Conservation (phyloP, 2,113 vertebrate genomes). For the Hydropotes inermis region DNA sequence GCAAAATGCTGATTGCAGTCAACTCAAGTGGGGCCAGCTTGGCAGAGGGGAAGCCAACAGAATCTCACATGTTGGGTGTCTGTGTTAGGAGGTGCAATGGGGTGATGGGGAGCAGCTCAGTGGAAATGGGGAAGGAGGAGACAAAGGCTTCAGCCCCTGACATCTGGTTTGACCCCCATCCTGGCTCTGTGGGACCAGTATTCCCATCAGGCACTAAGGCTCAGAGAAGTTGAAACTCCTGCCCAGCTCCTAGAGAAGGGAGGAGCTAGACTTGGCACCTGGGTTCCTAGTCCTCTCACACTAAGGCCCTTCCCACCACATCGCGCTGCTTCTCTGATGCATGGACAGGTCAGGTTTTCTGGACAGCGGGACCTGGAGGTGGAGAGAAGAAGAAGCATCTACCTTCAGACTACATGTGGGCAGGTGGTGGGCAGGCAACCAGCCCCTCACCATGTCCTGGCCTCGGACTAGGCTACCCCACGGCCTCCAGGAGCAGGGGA, state of each 20-base stretch:
- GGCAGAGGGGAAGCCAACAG: not conserved
- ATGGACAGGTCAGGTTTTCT: not conserved
- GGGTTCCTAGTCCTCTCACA: not conserved
- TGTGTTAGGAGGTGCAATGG: not conserved
- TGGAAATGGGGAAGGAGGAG: not conserved
- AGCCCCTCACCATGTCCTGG: too few species aligned
- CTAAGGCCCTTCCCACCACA: not conserved
- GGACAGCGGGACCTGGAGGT: not conserved
- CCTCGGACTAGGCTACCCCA: not conserved
- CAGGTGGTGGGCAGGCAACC: not conserved
- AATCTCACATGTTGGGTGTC: not conserved
- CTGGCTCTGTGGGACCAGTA: not conserved
- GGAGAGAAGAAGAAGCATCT: not conserved
- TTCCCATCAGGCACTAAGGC: not conserved
- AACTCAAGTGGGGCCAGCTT: not conserved
- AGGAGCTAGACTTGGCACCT: not conserved
- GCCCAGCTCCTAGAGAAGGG: not conserved
- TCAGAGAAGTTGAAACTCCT: not conserved
- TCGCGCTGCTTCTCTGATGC: not conserved
- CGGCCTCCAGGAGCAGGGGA: not conserved
- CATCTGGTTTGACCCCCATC: not conserved
- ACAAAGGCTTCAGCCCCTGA: not conserved
- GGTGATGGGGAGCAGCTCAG: not conserved
- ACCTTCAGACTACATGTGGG: not conserved
- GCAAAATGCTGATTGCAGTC: not conserved